Evolutionary conservation across 1,140 invertebrate genomes (phyloP), one percentile per base, ranked within the genome.

Genomic region (Meteorus sp.): DNA sequence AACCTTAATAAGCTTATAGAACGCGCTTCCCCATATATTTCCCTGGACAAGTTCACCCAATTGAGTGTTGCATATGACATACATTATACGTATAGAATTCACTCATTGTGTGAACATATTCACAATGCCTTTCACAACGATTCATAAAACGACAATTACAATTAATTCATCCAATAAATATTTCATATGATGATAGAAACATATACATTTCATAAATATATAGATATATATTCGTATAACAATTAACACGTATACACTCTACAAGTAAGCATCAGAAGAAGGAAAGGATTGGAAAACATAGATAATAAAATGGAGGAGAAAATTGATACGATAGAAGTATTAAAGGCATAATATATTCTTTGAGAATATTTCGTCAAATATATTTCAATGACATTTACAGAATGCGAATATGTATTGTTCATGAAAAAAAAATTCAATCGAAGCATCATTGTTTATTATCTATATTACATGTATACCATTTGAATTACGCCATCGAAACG

Each of bases 321-420:
- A 48, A 48, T 48, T 37, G 13, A 44, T 29, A 52, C 19, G 6
- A 27, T 17, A 20, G 7, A 52, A 9, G 13, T 13, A 35, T 11
- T 20, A 33, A 11, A 9, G 52, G 29, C n/a, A 56, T 19, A 47
- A 27, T 56, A 56, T 56, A 56, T 56, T 56, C 54, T 56, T 56
- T 47, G 54, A 56, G 41, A 47, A 58, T 58, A 41, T 58, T 58
- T 37, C 33, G 39, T 50, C 27, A 37, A 43, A n/a, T 22, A 39
- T 25, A 58, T 50, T 48, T 44, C 22, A 25, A 7, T 35, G 29
- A 56, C 20, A 35, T 52, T 37, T 39, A 17, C 17, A 35, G 13
- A 35, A 52, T 13, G n/a, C 35, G 11, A n/a, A 55, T 55, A 39
- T 29, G 29, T 11, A 29, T 39, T 35, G 39, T 44, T 29, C 39